Percentiles rank a stretch among this genome's conserved stretches.
Evolutionary conservation across 2,888 invertebrate species (phyloP).

Genomic region (Dasysyrphus albostriatus): DNA sequence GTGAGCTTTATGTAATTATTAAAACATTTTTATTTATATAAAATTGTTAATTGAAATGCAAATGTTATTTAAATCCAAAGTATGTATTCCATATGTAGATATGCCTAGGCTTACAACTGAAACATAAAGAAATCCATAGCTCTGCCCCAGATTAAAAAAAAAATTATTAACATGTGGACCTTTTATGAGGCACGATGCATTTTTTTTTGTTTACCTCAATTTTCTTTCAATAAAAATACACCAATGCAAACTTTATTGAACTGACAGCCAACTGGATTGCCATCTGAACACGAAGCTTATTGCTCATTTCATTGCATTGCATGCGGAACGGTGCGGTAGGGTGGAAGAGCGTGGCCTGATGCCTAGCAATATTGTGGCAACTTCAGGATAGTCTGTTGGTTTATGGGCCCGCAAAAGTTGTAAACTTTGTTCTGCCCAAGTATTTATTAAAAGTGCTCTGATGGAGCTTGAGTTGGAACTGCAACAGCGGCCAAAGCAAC

Average conservation of each 20-base stretch:
- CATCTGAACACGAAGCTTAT: slow-evolving; percentile 58
- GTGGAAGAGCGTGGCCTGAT: background rate
- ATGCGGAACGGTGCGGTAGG: background rate
- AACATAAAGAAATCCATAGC: too few relatives aligned
- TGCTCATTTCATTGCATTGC: slow-evolving; percentile 64
- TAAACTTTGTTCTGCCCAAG: slow-evolving; percentile 62
- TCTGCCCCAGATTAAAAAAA: slow-evolving; percentile 10
- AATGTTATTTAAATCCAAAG: too few relatives aligned
- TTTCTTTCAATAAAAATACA: slow-evolving; percentile 73
- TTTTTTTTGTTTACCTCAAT: slow-evolving; percentile 67
- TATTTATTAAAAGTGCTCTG: slow-evolving; percentile 60
- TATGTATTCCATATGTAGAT: too few relatives aligned
- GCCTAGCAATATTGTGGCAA: background rate
- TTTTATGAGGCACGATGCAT: slow-evolving; percentile 67
- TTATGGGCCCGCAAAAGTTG: slow-evolving; percentile 70
- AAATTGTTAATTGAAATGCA: too few relatives aligned
- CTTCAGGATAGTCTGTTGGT: slow-evolving; percentile 57
- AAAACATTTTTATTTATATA: too few relatives aligned
- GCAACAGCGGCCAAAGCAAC: too few relatives aligned
- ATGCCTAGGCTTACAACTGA: too few relatives aligned
- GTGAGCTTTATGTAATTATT: too few relatives aligned
- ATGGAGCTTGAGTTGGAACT: background rate
- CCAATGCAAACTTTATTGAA: slow-evolving; percentile 66
- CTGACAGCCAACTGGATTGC: slow-evolving; percentile 64
- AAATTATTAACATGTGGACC: slow-evolving; percentile 53